A percentile compares a stretch with the other conserved stretches of the same genome.
These are phyloP conservation scores for Ornithorhynchus anatinus DNA, from an alignment of 2,113 vertebrate genomes.

Conservation along the genomic window DNA sequence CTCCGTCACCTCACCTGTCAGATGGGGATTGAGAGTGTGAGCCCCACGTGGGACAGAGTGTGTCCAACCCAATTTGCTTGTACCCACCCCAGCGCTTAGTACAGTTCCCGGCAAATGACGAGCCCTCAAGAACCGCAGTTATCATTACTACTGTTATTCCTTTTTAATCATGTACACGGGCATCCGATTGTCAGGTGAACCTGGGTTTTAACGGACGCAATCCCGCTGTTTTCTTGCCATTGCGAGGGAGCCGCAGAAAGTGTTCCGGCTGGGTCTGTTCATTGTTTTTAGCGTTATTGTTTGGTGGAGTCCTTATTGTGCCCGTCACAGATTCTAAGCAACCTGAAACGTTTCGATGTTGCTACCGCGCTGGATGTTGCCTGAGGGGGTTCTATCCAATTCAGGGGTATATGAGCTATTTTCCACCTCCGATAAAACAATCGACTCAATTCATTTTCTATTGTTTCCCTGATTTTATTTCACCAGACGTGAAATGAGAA, in stretches of 20 bases:
- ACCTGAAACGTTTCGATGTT: conserved; percentile 9
- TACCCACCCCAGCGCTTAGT: too few species aligned
- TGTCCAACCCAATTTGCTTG: too few species aligned
- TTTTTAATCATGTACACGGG: too few species aligned
- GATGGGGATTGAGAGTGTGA: too few species aligned
- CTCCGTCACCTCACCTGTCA: too few species aligned
- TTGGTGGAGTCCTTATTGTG: not conserved
- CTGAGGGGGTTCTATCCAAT: not conserved
- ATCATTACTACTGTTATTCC: not conserved
- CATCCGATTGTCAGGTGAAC: too few species aligned
- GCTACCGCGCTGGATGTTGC: not conserved
- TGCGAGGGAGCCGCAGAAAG: not conserved
- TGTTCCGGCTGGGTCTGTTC: not conserved
- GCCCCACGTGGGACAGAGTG: too few species aligned
- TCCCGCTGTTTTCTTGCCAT: too few species aligned
- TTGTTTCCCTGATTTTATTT: fast-evolving
- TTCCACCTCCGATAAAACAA: not conserved
- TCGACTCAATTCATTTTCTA: fast-evolving
- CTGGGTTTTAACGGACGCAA: too few species aligned
- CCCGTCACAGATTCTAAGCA: not conserved
- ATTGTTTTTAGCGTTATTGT: not conserved
- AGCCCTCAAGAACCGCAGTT: conserved; percentile 6
- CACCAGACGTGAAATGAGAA: not conserved
- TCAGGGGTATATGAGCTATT: not conserved
- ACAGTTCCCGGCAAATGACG: too few species aligned